Percentiles rank a stretch among this genome's conserved stretches.
phyloP scores from a whole-genome alignment of 2,113 vertebrate genomes.

The Reinhardtius hippoglossoides region DNA sequence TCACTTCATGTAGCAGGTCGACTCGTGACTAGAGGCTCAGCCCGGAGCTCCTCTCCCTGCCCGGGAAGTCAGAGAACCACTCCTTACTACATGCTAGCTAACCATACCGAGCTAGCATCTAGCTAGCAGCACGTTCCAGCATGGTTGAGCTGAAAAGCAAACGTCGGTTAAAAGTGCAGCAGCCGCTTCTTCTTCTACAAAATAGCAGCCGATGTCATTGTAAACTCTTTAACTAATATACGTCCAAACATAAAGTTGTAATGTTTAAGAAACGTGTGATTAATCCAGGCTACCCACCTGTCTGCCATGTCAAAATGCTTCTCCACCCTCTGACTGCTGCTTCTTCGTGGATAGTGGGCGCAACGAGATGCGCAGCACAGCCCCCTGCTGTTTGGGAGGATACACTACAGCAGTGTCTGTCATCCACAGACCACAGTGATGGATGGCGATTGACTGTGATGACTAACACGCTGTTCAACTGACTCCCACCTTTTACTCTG shows the following conservation, averaged over 20 bases:
- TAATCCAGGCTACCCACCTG: conserved; percentile 52
- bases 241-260: fast-evolving
- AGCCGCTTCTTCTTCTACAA: background rate
- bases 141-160: conserved; percentile 26
- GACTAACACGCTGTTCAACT: too few relatives aligned
- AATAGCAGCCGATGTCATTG: fast-evolving
- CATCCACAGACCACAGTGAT: background rate
- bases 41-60: background rate
- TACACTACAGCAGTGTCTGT: background rate
- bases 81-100: conserved; percentile 45
- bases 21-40: fast-evolving
- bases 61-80: conserved; percentile 15
- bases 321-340: conserved; percentile 47
- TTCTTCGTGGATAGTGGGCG: conserved; percentile 12
- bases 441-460: background rate
- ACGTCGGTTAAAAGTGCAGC: background rate
- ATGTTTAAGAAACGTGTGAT: background rate
- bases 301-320: conserved; percentile 54
- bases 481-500: too few relatives aligned
- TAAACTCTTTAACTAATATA: fast-evolving
- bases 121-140: conserved; percentile 59
- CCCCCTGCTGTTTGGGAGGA: conserved; percentile 10
- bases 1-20: too few relatives aligned
- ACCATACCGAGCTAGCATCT: conserved; percentile 23
- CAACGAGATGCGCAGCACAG: too few relatives aligned